phyloP scores from a whole-genome alignment of 2,888 invertebrate species.

The Yponomeuta sedellus region DNA sequence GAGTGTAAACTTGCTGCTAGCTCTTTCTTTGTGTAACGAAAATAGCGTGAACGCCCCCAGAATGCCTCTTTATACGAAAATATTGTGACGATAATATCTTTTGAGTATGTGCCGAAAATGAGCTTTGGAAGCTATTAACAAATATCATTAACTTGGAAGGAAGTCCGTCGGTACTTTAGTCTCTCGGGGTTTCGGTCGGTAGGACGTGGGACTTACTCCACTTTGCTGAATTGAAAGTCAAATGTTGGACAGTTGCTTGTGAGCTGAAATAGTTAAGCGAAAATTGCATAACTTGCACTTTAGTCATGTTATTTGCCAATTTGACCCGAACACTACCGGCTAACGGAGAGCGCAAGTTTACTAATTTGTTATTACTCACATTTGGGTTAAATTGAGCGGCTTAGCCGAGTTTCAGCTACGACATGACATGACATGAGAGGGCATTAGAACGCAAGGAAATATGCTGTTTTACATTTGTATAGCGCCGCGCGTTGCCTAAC shows the following conservation, averaged over 20 bases:
- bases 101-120: too few species aligned
- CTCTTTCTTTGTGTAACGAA: neutral
- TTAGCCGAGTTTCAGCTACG: neutral
- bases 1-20: conserved; percentile 5
- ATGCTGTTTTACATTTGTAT: neutral
- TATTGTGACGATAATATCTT: too few species aligned
- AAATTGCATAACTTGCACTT: conserved; percentile 14
- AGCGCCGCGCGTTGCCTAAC: neutral
- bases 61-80: too few species aligned
- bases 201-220: neutral
- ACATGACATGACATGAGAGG: neutral
- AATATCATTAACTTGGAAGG: too few species aligned
- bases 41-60: too few species aligned
- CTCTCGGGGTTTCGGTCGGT: too few species aligned
- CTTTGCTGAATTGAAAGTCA: neutral
- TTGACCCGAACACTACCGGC: conserved; percentile 1
- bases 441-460: neutral
- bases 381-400: neutral
- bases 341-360: conserved; percentile 8
- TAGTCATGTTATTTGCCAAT: conserved; percentile 14
- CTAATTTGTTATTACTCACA: conserved; percentile 8
- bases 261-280: conserved; percentile 8
- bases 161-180: too few species aligned
- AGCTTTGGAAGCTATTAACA: too few species aligned
- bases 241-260: conserved; percentile 1